Conservation (phyloP, 2,888 invertebrate genomes). For the Phytoseiulus persimilis region DNA sequence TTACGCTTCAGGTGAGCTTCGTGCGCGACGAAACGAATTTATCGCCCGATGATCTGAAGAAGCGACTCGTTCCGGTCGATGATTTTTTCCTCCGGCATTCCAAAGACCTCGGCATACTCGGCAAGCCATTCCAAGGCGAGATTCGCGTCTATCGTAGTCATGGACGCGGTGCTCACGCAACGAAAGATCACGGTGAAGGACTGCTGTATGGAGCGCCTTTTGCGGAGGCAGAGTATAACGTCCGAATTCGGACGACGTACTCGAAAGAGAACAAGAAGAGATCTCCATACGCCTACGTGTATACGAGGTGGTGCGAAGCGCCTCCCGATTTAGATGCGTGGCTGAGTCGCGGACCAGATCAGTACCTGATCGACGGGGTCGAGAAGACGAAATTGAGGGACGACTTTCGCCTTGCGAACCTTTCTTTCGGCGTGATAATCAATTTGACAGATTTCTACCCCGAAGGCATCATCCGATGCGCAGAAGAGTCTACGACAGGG, state of each 20-base stretch:
- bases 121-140: not conserved
- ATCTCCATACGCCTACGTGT: not conserved
- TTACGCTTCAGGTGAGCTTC: not conserved
- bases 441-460: not conserved
- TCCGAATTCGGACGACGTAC: not conserved
- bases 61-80: not conserved
- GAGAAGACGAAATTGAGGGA: not conserved
- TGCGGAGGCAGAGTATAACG: not conserved
- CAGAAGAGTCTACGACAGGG: not conserved
- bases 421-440: not conserved
- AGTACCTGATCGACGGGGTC: not conserved
- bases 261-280: not conserved
- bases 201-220: not conserved
- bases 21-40: not conserved
- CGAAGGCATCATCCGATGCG: not conserved
- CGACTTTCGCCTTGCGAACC: not conserved
- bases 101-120: not conserved
- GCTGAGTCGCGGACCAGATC: not conserved
- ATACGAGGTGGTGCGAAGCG: not conserved
- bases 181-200: not conserved
- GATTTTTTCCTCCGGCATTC: not conserved
- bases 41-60: not conserved
- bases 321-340: slow-evolving; percentile 16
- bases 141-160: not conserved
- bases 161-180: not conserved